Evolutionary conservation across 2,888 invertebrate species (phyloP).

Genomic region (Leptothorax acervorum): DNA sequence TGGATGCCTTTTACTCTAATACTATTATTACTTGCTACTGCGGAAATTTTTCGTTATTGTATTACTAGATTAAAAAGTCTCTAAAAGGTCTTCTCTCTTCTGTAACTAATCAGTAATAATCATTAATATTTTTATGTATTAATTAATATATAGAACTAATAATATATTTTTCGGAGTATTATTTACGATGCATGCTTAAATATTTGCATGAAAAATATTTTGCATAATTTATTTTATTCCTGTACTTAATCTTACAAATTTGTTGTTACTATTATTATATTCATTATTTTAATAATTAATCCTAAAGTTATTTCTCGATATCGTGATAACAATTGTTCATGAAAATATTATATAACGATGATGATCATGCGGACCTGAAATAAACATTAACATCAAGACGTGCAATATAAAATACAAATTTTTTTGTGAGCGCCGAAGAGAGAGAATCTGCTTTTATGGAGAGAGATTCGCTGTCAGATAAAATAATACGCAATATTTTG

Average conservation of each 20-base stretch:
- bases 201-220: neutral
- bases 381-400: neutral
- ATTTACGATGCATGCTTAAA: neutral
- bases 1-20: constrained; percentile 35
- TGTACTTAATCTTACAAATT: neutral
- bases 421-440: neutral
- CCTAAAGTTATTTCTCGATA: neutral
- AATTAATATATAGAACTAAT: neutral
- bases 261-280: neutral
- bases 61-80: constrained; percentile 27
- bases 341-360: neutral
- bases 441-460: constrained; percentile 19
- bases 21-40: constrained; percentile 6
- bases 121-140: neutral
- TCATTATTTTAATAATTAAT: constrained; percentile 4
- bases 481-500: constrained; percentile 58
- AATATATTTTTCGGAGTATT: constrained; percentile 1
- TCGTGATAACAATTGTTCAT: neutral
- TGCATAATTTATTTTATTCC: neutral
- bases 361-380: neutral
- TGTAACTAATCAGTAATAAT: neutral
- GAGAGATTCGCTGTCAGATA: constrained; percentile 54
- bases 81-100: constrained; percentile 21
- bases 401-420: neutral
- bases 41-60: constrained; percentile 51